Evolutionary conservation across 2,797 vertebrate species (phyloP).

Genomic region (Columba guinea): DNA sequence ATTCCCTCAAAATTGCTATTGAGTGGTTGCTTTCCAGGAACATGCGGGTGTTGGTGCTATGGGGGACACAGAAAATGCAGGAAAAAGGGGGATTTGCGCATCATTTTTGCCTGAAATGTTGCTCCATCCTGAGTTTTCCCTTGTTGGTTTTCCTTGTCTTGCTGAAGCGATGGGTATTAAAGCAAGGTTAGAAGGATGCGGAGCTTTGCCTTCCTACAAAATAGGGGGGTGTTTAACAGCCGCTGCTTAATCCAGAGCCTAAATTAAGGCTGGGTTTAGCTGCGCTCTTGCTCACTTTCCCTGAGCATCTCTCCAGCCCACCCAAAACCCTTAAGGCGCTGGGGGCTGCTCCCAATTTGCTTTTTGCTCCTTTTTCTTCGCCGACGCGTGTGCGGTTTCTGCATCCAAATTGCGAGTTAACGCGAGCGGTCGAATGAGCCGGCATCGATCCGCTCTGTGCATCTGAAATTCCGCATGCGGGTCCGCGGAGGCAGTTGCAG

Average conservation of each 20-base stretch:
- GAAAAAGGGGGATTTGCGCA: background rate
- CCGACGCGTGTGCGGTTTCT: fast-evolving
- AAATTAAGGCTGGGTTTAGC: background rate
- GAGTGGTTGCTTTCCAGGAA: background rate
- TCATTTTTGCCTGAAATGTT: background rate
- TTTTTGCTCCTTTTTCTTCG: background rate
- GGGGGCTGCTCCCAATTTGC: background rate
- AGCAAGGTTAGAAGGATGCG: background rate
- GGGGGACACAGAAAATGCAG: background rate
- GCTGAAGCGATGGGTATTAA: background rate
- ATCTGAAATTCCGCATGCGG: background rate
- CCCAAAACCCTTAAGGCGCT: fast-evolving
- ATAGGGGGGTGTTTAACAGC: fast-evolving
- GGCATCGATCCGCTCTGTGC: background rate
- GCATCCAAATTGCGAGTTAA: background rate
- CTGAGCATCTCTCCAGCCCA: background rate
- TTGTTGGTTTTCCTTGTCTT: background rate
- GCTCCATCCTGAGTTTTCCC: background rate
- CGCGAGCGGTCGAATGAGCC: fast-evolving
- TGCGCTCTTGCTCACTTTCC: background rate
- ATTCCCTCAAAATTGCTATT: background rate
- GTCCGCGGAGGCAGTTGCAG: background rate
- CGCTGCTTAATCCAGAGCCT: background rate
- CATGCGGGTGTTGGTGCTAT: background rate
- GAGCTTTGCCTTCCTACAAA: background rate